These are phyloP conservation scores for Pterostichus madidus DNA, from an alignment of 2,888 invertebrate genomes.

Conservation along the genomic window DNA sequence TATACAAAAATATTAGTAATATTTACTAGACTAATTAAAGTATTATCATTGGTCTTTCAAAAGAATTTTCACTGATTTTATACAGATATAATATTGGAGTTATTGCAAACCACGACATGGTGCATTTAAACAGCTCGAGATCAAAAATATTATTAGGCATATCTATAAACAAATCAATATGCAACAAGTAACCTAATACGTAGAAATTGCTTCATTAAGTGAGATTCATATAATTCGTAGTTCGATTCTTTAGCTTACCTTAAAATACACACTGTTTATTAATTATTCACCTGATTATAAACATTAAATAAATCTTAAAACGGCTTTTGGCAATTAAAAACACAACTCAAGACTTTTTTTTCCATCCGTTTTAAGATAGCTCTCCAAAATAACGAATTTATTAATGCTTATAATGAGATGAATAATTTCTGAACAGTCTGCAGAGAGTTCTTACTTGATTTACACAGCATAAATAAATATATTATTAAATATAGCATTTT, in stretches of 20 bases:
- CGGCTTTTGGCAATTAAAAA: too few relatives aligned
- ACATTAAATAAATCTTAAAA: too few relatives aligned
- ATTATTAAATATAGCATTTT: slow-evolving; percentile 19
- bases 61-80: slow-evolving; percentile 9
- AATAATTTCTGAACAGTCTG: too few relatives aligned
- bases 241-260: slow-evolving; percentile 37
- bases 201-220: slow-evolving; percentile 59
- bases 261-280: not conserved
- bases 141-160: slow-evolving; percentile 45
- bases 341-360: too few relatives aligned
- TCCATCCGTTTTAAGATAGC: too few relatives aligned
- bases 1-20: slow-evolving; percentile 49
- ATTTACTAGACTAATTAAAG: slow-evolving; percentile 16
- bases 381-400: too few relatives aligned
- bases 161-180: slow-evolving; percentile 22
- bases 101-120: slow-evolving; percentile 31
- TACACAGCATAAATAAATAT: slow-evolving; percentile 41
- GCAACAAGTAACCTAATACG: slow-evolving; percentile 50
- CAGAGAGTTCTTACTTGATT: slow-evolving; percentile 42
- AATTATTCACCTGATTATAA: too few relatives aligned
- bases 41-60: slow-evolving; percentile 42
- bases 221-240: slow-evolving; percentile 51
- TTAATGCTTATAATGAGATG: too few relatives aligned
- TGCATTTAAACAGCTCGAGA: slow-evolving; percentile 43
- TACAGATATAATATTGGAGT: slow-evolving; percentile 1